Base-by-base conservation (phyloP, 2,888 invertebrate genomes). In the Notocelia uddmanniana region DNA sequence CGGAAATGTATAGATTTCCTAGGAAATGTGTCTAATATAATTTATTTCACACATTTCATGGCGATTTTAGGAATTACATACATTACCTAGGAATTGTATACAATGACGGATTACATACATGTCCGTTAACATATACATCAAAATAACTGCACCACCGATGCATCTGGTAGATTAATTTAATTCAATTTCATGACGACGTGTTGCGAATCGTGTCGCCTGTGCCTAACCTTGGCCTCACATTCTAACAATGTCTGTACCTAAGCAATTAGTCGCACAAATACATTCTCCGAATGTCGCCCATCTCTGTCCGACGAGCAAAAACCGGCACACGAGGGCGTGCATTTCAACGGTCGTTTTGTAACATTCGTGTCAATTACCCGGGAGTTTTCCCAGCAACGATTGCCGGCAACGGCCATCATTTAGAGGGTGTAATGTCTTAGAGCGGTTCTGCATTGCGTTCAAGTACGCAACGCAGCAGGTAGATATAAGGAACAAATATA, bases 361-460 rank as follows among this genome's bases (percentile, higher is more conserved):
- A 85, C 87, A 90, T 89, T 86, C 84, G 83, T 89, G 90, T 90
- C 91, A 91, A 91, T 91, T 91, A 91, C 89, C 87, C 85, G 82
- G 82, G 89, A 87, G 87, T 89, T 91, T 89, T 84, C 86, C 86
- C 86, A 78, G 80, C 86, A 85, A 88, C 89, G 89, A 88, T 90
- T 90, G 87, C 86, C 85, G 83, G 80, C 87, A 85, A 90, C 86
- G 87, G 85, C 85, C 82, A 89, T 88, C 87, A 88, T 91, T 91
- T 89, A 87, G 83, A 80, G 81, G 78, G 82, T 82, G 83, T 86
- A 85, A 85, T 81, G 79, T 77, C 82, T 79, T 84, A 37, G 37
- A 37, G 37, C 13, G 37, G 37, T 19, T 37, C 13, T 37, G 21
- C 37, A 37, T 8, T 58, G 37, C 19, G 34, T 57, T 37, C 13